A percentile compares a stretch with the other conserved stretches of the same genome.
These are phyloP conservation scores for Epizoanthus ramosus DNA, from an alignment of 92 coral and sea anemone species.

Conservation along the genomic window DNA sequence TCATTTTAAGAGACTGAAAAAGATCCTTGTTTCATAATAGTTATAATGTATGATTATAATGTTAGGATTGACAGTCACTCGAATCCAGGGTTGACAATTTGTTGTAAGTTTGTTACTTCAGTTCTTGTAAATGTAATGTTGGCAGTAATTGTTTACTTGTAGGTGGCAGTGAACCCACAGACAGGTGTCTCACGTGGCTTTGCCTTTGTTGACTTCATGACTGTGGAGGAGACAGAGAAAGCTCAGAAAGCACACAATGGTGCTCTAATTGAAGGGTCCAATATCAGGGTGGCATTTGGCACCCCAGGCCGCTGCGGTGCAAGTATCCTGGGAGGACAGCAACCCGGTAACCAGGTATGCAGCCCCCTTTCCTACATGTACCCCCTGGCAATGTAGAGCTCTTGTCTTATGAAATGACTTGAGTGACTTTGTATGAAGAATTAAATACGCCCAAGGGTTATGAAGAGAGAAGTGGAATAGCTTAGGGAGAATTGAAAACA, in stretches of 20 bases:
- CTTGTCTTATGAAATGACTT: no score
- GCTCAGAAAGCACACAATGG: conserved; percentile 86
- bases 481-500: no score
- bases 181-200: conserved; percentile 83
- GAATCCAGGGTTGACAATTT: no score
- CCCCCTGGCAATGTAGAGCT: no score
- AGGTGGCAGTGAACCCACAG: conserved; percentile 80
- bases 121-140: neutral
- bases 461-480: no score
- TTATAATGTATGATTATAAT: no score
- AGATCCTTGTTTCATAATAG: no score
- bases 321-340: conserved; percentile 67
- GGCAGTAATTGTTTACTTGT: neutral
- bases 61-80: no score
- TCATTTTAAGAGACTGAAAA: no score
- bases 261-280: conserved; percentile 68
- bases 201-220: conserved; percentile 88
- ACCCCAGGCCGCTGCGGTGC: conserved; percentile 94
- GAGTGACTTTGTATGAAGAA: no score
- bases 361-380: no score
- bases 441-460: no score
- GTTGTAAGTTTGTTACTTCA: neutral
- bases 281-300: conserved; percentile 86
- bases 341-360: neutral
- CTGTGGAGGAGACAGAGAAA: conserved; percentile 85